Evolutionary conservation across 23 tunicate species (phyloP).

Genomic region (Phallusia fumigata): DNA sequence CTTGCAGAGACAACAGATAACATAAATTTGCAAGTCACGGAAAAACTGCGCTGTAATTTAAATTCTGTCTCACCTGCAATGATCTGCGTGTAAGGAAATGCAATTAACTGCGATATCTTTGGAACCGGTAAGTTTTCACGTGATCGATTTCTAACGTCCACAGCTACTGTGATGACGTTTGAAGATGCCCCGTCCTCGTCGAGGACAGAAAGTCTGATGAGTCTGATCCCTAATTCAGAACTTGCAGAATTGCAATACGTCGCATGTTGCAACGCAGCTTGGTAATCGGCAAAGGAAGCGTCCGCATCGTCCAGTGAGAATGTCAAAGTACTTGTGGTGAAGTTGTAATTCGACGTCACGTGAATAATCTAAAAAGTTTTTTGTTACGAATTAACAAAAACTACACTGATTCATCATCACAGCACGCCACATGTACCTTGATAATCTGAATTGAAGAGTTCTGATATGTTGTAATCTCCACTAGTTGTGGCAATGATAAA

Average conservation of each 20-base stretch:
- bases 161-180: not conserved
- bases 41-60: too few species aligned
- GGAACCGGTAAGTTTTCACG: not conserved
- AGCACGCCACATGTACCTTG: not conserved
- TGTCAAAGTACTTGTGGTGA: not conserved
- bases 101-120: not conserved
- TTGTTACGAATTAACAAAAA: not conserved
- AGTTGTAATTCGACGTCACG: constrained; percentile 17
- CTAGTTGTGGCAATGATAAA: not conserved
- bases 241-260: constrained; percentile 22
- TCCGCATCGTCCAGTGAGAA: not conserved
- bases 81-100: not conserved
- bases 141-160: not conserved
- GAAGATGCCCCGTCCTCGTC: constrained; percentile 4
- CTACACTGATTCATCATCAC: too few species aligned
- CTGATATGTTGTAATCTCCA: not conserved
- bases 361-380: not conserved
- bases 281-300: constrained; percentile 7
- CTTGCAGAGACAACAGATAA: not conserved
- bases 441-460: not conserved
- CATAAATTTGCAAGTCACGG: not conserved
- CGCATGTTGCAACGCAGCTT: not conserved
- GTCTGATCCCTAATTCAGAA: constrained; percentile 4
- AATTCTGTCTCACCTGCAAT: not conserved
- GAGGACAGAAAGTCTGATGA: not conserved